Base-by-base conservation (phyloP, 2,113 vertebrate species). In the Tragelaphus buxtoni region DNA sequence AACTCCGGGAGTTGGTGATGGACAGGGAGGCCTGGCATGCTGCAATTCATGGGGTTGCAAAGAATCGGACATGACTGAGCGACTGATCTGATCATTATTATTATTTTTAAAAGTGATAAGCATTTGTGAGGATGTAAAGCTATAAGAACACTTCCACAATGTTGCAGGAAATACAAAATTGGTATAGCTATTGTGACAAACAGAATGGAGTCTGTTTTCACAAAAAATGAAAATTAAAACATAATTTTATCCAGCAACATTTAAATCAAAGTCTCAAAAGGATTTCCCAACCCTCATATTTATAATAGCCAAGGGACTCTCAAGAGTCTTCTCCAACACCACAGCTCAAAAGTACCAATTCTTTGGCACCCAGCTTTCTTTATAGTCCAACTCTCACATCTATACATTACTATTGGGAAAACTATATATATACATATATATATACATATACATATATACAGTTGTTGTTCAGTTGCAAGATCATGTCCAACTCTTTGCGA, bases 31-130 rank as follows among this genome's bases (percentile, higher is more conserved):
- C 24, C 56, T 26, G 9, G 24, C 9, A 0, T 58, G 56, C 56
- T 58, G 56, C 1, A 9, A 58, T 58, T 10, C 1, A 58, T 58
- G 9, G 24, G 24, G 56, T 58, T 10, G 0, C 56, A 58, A 58
- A 58, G 56, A 11, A 9, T 58, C 1, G 0, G 24, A 26, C 56
- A 58, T 4, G 1, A 58, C 56, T 26, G 8, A 56, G 55, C 0
- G 22, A 58, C 24, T 58, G 9, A 58, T 10, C 9, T 58, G 9
- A 58, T 42, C 42, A 42, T 42, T 42, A 65, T 17, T 65, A 65
- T 65, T 65, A 63, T 17, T 65, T 65, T 65, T 65, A n/a, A 65
- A 63, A 65, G 30, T 65, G 32, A 17, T 18, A n/a, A 65, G 14
- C 32, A 7, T 56, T 88, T 39, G n/a, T 56, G 28, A 89, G 42